A percentile compares a stretch with the other conserved stretches of the same genome.
phyloP scores from a whole-genome alignment of 2,888 invertebrate genomes.

The Watsonalla binaria region DNA sequence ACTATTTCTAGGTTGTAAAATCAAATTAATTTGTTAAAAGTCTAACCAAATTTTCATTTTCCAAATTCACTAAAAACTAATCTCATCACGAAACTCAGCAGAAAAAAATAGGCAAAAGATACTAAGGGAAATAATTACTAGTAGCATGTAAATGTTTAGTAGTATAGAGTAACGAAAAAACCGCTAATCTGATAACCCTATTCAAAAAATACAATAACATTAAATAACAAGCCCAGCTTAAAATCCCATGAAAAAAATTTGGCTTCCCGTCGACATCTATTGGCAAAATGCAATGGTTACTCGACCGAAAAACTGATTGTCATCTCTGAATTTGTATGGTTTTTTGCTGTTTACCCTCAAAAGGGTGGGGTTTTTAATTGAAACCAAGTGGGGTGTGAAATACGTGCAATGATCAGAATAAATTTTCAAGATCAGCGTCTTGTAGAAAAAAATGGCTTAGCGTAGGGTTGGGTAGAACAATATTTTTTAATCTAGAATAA shows the following conservation, averaged over 20 bases:
- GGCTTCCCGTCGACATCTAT: conserved; percentile 1
- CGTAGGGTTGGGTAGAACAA: conserved; percentile 25
- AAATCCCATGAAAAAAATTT: conserved; percentile 19
- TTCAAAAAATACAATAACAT: not conserved
- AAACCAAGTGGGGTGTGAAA: conserved; percentile 47
- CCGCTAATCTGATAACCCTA: not conserved
- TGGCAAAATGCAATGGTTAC: conserved; percentile 15
- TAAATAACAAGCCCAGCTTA: conserved; percentile 9
- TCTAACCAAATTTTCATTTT: too few relatives aligned
- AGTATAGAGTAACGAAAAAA: not conserved
- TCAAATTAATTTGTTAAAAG: too few relatives aligned
- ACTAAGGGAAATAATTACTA: too few relatives aligned
- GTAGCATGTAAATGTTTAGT: too few relatives aligned
- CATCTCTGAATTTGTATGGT: conserved; percentile 12
- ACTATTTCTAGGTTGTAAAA: too few relatives aligned
- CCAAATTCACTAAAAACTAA: too few relatives aligned
- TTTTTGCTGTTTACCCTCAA: conserved; percentile 22
- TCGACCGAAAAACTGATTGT: conserved; percentile 15
- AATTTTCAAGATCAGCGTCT: conserved; percentile 34
- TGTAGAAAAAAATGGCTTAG: conserved; percentile 10
- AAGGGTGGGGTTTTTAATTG: conserved; percentile 28
- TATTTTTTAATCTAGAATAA: not conserved
- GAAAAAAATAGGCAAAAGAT: too few relatives aligned
- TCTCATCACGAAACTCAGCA: too few relatives aligned
- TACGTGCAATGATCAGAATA: conserved; percentile 40